phyloP scores from a whole-genome alignment of 2,888 invertebrate genomes.

The Apotomis betuletana region DNA sequence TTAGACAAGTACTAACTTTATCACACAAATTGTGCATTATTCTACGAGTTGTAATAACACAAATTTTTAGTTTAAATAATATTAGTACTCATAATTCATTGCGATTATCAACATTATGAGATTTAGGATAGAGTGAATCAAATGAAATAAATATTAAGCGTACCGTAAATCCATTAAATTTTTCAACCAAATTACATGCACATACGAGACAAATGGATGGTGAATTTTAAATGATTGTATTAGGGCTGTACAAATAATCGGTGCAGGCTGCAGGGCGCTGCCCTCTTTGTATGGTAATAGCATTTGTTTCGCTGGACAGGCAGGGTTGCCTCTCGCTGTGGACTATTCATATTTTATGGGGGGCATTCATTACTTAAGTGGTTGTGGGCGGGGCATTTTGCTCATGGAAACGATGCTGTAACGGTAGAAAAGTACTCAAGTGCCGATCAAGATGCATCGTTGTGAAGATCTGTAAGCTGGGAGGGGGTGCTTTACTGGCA shows the following conservation, averaged over 20 bases:
- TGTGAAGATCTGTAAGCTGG: too few species aligned
- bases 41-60: too few species aligned
- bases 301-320: slow-evolving; percentile 54
- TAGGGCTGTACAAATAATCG: slow-evolving; percentile 63
- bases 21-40: too few species aligned
- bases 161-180: slow-evolving; percentile 9
- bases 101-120: not conserved
- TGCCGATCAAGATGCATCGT: too few species aligned
- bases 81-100: too few species aligned
- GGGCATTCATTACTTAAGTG: too few species aligned
- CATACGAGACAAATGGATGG: slow-evolving; percentile 44
- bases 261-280: slow-evolving; percentile 52
- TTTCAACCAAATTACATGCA: slow-evolving; percentile 20
- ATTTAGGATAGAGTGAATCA: not conserved
- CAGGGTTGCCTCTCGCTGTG: slow-evolving; percentile 54
- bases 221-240: slow-evolving; percentile 66
- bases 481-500: too few species aligned
- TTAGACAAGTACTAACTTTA: too few species aligned
- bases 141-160: not conserved
- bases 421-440: too few species aligned
- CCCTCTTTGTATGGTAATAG: slow-evolving; percentile 71
- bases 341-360: not conserved
- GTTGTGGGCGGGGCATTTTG: too few species aligned
- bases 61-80: too few species aligned
- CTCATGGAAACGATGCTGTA: too few species aligned